Evolutionary conservation across 1,140 invertebrate species (phyloP).

Genomic region (Watersipora subatra): DNA sequence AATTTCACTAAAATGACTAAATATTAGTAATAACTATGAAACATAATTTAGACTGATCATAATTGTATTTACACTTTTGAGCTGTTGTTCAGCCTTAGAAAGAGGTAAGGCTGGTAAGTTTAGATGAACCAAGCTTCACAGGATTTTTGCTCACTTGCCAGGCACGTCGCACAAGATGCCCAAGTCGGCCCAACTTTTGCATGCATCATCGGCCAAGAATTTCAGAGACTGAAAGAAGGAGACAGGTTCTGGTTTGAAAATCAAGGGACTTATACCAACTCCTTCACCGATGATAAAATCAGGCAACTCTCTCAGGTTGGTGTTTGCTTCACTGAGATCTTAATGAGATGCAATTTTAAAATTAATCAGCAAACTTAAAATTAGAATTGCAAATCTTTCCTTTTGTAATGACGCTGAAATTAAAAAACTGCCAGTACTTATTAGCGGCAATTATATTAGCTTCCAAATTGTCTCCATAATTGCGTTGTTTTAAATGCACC

Average conservation of each 20-base stretch:
- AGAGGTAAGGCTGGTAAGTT: too few species aligned
- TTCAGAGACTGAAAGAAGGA: conserved; percentile 69
- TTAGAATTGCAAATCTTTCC: neutral
- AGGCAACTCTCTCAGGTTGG: neutral
- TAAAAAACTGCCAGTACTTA: too few species aligned
- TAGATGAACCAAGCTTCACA: too few species aligned
- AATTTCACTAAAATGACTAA: neutral
- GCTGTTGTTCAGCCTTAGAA: too few species aligned
- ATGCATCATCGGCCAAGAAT: conserved; percentile 87
- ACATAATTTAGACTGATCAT: neutral
- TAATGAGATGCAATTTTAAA: too few species aligned
- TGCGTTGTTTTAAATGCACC: neutral
- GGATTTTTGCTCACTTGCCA: conserved; percentile 45
- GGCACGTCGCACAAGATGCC: conserved; percentile 63
- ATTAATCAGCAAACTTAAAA: neutral
- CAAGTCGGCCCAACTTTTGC: conserved; percentile 85
- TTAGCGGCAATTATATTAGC: too few species aligned
- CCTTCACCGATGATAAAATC: neutral
- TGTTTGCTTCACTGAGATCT: neutral
- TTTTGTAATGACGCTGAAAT: too few species aligned
- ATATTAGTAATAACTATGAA: neutral
- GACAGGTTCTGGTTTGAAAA: conserved; percentile 94
- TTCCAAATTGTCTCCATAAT: neutral
- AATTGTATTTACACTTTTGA: too few species aligned
- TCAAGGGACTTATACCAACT: conserved; percentile 37